phyloP scores from a whole-genome alignment of 2,797 vertebrate genomes.

The Falco berigora region DNA sequence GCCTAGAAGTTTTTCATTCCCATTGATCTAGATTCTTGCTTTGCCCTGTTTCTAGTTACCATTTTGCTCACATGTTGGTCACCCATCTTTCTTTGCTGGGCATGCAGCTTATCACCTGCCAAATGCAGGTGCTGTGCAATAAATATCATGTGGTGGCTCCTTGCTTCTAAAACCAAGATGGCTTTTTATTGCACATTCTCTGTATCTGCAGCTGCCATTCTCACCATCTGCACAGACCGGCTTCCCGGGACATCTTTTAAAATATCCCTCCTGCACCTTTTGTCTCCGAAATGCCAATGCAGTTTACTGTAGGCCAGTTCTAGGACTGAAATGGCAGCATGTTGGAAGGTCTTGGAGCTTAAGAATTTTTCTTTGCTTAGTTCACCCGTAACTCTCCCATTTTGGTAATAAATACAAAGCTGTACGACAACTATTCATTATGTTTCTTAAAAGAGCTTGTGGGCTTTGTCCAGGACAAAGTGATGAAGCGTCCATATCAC shows the following conservation, averaged over 20 bases:
- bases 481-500: background rate
- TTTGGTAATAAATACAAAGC: background rate
- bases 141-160: background rate
- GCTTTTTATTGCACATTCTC: background rate
- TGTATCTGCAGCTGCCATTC: background rate
- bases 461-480: background rate
- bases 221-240: background rate
- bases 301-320: background rate
- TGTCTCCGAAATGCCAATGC: background rate
- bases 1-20: background rate
- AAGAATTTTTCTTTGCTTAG: background rate
- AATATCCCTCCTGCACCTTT: background rate
- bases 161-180: background rate
- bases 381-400: background rate
- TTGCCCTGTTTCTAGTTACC: background rate
- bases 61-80: background rate
- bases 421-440: background rate
- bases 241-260: background rate
- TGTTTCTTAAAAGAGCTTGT: background rate
- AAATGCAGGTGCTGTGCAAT: background rate
- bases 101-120: background rate
- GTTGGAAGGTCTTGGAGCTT: background rate
- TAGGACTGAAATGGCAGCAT: background rate
- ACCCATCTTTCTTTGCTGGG: background rate
- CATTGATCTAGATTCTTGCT: background rate